phyloP scores from a whole-genome alignment of 2,797 vertebrate genomes.

The Coluber constrictor region DNA sequence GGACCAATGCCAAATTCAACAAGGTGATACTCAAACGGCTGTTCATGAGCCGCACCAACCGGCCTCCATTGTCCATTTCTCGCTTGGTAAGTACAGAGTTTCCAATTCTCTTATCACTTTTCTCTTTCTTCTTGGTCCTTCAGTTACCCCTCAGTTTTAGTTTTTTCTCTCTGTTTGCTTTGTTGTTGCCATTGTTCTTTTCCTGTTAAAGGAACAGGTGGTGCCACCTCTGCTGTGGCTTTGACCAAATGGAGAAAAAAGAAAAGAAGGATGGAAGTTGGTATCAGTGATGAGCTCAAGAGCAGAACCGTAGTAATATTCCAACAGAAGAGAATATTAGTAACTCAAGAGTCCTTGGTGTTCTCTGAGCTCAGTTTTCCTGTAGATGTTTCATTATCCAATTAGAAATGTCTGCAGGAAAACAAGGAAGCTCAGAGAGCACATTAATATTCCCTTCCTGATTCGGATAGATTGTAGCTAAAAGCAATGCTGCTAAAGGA shows the following conservation, averaged over 20 bases:
- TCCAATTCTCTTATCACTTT: not conserved
- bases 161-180: not conserved
- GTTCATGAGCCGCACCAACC: slow-evolving; percentile 92
- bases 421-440: not conserved
- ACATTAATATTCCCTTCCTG: not conserved
- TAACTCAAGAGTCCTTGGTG: not conserved
- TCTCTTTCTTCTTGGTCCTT: too few species aligned
- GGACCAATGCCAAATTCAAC: slow-evolving; percentile 88
- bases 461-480: not conserved
- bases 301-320: not conserved
- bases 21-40: slow-evolving; percentile 87
- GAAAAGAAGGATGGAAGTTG: not conserved
- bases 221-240: not conserved
- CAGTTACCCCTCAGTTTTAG: not conserved
- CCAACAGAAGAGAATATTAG: not conserved
- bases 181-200: not conserved
- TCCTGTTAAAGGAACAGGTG: not conserved
- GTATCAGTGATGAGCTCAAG: not conserved
- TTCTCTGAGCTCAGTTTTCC: not conserved
- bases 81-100: slow-evolving; percentile 78
- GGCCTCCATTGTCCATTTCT: slow-evolving; percentile 85
- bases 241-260: not conserved
- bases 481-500: not conserved
- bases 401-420: not conserved
- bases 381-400: not conserved